Conservation (phyloP, 2,888 invertebrate species). For the Sicus ferrugineus region DNA sequence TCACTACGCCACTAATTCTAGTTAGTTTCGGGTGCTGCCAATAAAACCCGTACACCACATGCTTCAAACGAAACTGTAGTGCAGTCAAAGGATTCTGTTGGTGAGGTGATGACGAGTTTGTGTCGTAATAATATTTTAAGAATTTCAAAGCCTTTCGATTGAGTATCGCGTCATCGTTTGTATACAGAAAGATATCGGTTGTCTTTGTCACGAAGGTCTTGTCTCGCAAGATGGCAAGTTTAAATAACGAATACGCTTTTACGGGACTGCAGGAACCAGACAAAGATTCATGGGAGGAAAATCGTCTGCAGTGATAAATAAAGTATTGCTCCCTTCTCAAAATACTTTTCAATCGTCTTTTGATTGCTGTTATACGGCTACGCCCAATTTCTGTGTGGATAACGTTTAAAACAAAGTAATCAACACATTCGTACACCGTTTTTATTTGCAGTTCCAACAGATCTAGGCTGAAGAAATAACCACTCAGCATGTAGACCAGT, state of each 20-base stretch:
- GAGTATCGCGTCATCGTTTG: constrained; percentile 70
- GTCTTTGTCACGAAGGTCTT: constrained; percentile 44
- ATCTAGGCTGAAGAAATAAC: constrained; percentile 66
- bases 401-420: constrained; percentile 70
- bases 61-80: constrained; percentile 68
- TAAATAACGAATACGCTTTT: constrained; percentile 45
- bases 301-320: constrained; percentile 46
- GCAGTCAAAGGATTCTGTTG: constrained; percentile 40
- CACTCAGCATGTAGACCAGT: constrained; percentile 69
- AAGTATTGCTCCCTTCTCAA: constrained; percentile 47
- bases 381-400: constrained; percentile 28
- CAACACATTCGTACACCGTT: constrained; percentile 70
- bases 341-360: constrained; percentile 51
- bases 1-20: constrained; percentile 60
- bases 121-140: constrained; percentile 69
- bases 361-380: constrained; percentile 53
- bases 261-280: constrained; percentile 49
- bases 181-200: constrained; percentile 70
- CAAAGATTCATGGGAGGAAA: neutral
- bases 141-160: constrained; percentile 71
- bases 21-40: constrained; percentile 73
- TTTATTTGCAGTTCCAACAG: constrained; percentile 71
- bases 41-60: constrained; percentile 74
- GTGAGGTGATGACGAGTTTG: constrained; percentile 54
- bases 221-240: neutral